Conservation (phyloP, 1,140 invertebrate species). For the Listronotus oregonensis region DNA sequence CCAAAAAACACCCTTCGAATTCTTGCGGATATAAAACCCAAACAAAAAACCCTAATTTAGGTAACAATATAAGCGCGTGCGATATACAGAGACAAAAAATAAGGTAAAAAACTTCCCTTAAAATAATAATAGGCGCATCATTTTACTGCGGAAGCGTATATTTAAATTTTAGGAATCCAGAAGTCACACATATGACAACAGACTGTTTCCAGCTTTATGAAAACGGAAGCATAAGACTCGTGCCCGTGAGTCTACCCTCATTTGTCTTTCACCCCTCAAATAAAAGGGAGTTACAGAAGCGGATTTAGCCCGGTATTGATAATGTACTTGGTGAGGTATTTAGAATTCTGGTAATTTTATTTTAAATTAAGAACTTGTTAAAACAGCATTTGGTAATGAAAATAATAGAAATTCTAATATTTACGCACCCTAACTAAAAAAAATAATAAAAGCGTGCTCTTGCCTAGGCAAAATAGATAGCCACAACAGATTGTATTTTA, state of each 20-base stretch:
- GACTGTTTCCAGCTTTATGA: slow-evolving; percentile 55
- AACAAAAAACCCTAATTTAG: slow-evolving; percentile 24
- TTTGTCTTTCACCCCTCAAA: slow-evolving; percentile 52
- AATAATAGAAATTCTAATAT: no score
- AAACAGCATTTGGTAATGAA: no score
- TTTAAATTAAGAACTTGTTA: neutral
- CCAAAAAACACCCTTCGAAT: neutral
- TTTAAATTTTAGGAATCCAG: slow-evolving; percentile 50
- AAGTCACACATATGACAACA: slow-evolving; percentile 50
- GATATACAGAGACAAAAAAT: slow-evolving; percentile 12
- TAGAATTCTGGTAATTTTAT: neutral
- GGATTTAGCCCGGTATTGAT: slow-evolving; percentile 4
- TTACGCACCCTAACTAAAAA: no score
- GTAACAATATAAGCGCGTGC: slow-evolving; percentile 7
- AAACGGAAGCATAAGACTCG: slow-evolving; percentile 52
- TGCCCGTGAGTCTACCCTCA: slow-evolving; percentile 38
- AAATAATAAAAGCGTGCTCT: no score
- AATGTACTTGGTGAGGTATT: neutral
- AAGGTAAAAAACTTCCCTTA: slow-evolving; percentile 38
- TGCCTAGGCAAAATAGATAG: no score
- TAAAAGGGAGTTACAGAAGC: slow-evolving; percentile 4
- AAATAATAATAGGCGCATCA: slow-evolving; percentile 44
- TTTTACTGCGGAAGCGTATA: slow-evolving; percentile 47
- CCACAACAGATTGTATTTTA: no score
- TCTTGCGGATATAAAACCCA: slow-evolving; percentile 18